Percentiles rank a stretch among this genome's conserved stretches.
These are phyloP conservation scores for Felis chaus DNA, from an alignment of 2,113 vertebrate genomes.

Conservation along the genomic window DNA sequence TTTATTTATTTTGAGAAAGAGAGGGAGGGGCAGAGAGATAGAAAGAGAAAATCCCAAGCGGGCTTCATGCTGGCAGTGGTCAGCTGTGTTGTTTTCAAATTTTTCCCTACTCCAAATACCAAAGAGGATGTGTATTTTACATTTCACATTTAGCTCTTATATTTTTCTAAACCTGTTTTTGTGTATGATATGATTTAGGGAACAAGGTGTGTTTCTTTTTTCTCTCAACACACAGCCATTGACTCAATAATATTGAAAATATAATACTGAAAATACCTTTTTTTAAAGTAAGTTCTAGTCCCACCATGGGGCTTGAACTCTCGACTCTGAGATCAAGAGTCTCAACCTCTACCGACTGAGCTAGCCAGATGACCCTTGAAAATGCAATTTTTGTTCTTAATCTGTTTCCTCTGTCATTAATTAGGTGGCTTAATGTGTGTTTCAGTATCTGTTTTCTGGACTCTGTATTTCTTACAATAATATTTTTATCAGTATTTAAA, in stretches of 20 bases:
- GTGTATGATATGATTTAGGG: not conserved
- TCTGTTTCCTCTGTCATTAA: not conserved
- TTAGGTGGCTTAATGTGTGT: not conserved
- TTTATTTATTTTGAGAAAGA: too few species aligned
- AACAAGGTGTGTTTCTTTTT: not conserved
- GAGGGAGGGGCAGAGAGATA: too few species aligned
- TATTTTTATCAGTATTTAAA: not conserved
- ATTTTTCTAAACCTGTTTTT: not conserved
- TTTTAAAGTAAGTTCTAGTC: not conserved
- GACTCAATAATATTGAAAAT: not conserved
- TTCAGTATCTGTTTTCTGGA: not conserved
- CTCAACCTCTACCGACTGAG: not conserved
- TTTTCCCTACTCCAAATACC: not conserved
- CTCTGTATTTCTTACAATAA: not conserved
- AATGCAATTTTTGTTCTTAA: not conserved
- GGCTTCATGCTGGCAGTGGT: too few species aligned
- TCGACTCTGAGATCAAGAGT: not conserved
- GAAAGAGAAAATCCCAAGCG: too few species aligned
- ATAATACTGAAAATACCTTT: not conserved
- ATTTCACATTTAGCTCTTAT: not conserved
- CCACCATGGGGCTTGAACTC: not conserved
- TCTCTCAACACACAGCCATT: fast-evolving
- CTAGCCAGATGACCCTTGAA: not conserved
- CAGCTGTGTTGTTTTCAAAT: not conserved
- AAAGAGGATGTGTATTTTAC: not conserved